A percentile compares a stretch with the other conserved stretches of the same genome.
These are phyloP conservation scores for Himantopus leucocephalus DNA, from an alignment of 2,113 vertebrate species.

Conservation along the genomic window DNA sequence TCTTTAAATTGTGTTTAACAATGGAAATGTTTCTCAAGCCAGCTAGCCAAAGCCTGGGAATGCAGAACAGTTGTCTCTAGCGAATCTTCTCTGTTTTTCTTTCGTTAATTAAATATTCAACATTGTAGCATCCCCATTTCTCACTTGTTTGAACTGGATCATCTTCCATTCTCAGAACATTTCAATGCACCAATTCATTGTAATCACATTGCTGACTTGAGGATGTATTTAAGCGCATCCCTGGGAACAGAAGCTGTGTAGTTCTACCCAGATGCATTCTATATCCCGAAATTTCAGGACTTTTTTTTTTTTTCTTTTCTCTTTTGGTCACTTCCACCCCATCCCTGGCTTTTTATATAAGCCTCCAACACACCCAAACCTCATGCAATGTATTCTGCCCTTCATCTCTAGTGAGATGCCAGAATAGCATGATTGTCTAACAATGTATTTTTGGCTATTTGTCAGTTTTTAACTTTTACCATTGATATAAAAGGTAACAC, in stretches of 20 bases:
- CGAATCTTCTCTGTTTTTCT: constrained; percentile 51
- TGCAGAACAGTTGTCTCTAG: constrained; percentile 20
- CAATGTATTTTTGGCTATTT: not conserved
- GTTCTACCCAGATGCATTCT: not conserved
- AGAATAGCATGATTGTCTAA: not conserved
- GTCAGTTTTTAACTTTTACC: not conserved
- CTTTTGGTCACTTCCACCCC: not conserved
- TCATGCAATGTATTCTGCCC: not conserved
- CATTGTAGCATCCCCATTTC: constrained; percentile 52
- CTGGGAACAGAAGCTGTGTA: not conserved
- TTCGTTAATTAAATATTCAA: constrained; percentile 53
- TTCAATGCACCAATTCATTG: constrained; percentile 16
- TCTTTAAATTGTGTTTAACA: constrained; percentile 30
- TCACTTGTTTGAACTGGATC: constrained; percentile 65
- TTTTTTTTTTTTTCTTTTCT: not conserved
- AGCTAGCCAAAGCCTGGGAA: constrained; percentile 9
- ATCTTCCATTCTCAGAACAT: constrained; percentile 39
- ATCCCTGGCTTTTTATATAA: not conserved
- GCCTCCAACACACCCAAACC: not conserved
- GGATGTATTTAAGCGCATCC: not conserved
- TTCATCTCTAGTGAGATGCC: not conserved
- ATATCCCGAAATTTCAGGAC: not conserved
- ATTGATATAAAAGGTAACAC: not conserved
- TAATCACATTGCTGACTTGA: constrained; percentile 46
- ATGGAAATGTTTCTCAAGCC: constrained; percentile 7